Evolutionary conservation across 1,140 invertebrate species (phyloP).

Genomic region (Rhagoletis zephyria): DNA sequence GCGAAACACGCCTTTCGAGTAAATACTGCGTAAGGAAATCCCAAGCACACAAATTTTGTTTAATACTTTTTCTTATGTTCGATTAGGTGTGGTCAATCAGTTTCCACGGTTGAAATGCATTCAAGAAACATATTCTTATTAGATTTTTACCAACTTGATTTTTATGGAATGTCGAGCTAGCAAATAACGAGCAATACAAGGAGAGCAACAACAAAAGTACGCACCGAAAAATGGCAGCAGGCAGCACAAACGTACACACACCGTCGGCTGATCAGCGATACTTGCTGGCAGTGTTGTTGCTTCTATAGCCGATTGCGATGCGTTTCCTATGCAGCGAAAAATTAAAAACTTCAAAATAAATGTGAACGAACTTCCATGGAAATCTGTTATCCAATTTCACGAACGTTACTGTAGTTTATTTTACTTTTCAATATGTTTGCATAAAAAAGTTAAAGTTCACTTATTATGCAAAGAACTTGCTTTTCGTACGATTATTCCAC

Average conservation of each 20-base stretch:
- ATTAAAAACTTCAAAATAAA: slow-evolving; percentile 6
- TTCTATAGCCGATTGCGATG: slow-evolving; percentile 19
- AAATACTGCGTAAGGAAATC: neutral
- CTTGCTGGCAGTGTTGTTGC: neutral
- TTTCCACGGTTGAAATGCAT: neutral
- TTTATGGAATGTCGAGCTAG: slow-evolving; percentile 44
- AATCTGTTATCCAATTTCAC: neutral
- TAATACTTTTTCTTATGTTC: neutral
- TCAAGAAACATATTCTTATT: slow-evolving; percentile 32
- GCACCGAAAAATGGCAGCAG: slow-evolving; percentile 37
- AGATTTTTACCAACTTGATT: slow-evolving; percentile 32
- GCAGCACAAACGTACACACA: slow-evolving; percentile 8
- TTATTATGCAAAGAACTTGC: neutral
- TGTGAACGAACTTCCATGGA: neutral
- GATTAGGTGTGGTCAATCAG: slow-evolving; percentile 19
- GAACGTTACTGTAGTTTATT: neutral
- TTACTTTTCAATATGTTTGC: neutral
- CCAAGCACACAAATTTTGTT: neutral
- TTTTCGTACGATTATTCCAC: neutral
- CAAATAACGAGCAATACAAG: slow-evolving; percentile 42
- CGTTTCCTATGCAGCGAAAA: neutral
- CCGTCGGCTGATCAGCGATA: slow-evolving; percentile 39
- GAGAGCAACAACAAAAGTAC: slow-evolving; percentile 41
- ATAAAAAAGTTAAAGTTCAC: neutral
- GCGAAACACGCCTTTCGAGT: slow-evolving; percentile 24